Percentiles rank a stretch among this genome's conserved stretches.
Evolutionary conservation across 2,113 vertebrate species (phyloP).

Genomic region (Neolamprologus cancellatus): DNA sequence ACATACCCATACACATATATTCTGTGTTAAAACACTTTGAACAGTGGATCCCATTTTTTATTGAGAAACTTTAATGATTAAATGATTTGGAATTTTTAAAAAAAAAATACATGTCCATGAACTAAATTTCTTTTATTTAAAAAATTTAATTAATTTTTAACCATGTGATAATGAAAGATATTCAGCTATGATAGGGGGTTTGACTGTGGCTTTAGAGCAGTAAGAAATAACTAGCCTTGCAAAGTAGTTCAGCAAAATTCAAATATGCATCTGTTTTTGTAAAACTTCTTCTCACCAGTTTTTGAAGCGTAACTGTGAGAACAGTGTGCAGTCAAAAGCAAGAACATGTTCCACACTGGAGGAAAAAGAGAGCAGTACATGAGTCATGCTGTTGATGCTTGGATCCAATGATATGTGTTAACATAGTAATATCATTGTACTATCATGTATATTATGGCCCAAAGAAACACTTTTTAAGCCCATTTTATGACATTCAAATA

Average conservation of each 20-base stretch:
- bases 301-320: background rate
- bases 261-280: background rate
- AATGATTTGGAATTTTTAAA: background rate
- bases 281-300: background rate
- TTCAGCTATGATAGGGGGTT: rapidly evolving
- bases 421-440: rapidly evolving
- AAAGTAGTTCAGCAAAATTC: background rate
- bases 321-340: background rate
- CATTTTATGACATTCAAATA: rapidly evolving
- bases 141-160: rapidly evolving
- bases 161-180: rapidly evolving
- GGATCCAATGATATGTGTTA: rapidly evolving
- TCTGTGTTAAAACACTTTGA: background rate
- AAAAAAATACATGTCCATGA: rapidly evolving
- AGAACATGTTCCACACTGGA: rapidly evolving
- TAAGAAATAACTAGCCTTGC: rapidly evolving
- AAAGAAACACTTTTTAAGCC: rapidly evolving
- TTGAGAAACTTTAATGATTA: background rate
- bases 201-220: background rate
- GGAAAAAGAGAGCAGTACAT: background rate
- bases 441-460: background rate
- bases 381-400: background rate
- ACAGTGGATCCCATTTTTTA: rapidly evolving
- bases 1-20: background rate
- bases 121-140: rapidly evolving